phyloP scores from a whole-genome alignment of 2,888 invertebrate species.

The Calliopum simillimum region DNA sequence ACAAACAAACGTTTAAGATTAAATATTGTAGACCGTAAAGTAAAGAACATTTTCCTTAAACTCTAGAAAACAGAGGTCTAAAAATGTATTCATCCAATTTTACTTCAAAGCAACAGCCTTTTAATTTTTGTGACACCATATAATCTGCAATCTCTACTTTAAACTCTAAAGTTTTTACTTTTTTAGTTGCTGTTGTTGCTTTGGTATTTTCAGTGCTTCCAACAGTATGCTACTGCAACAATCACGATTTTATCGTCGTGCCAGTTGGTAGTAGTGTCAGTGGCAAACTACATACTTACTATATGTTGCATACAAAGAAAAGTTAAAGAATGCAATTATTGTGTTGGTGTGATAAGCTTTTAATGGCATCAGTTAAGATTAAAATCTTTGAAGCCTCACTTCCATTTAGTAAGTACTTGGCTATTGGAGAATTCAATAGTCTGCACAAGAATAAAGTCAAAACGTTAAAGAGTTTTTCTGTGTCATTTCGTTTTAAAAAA shows the following conservation, averaged over 20 bases:
- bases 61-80: too few species aligned
- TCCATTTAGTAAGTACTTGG: too few species aligned
- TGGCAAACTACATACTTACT: background rate
- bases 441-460: background rate
- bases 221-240: too few species aligned
- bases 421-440: background rate
- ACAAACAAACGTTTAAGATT: too few species aligned
- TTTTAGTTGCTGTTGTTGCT: too few species aligned
- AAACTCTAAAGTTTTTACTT: too few species aligned
- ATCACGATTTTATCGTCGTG: background rate
- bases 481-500: background rate
- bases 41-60: background rate
- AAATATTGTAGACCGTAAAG: background rate
- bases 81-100: too few species aligned
- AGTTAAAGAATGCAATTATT: constrained; percentile 31
- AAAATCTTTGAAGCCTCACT: constrained; percentile 40
- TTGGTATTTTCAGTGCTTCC: too few species aligned
- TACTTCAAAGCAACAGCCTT: too few species aligned
- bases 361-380: constrained; percentile 55
- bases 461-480: background rate
- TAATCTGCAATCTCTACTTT: too few species aligned
- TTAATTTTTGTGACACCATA: too few species aligned
- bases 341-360: constrained; percentile 56
- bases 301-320: background rate
- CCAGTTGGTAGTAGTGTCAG: background rate